A percentile compares a stretch with the other conserved stretches of the same genome.
Evolutionary conservation across 2,113 vertebrate genomes (phyloP).

Genomic region (Gadus chalcogrammus): DNA sequence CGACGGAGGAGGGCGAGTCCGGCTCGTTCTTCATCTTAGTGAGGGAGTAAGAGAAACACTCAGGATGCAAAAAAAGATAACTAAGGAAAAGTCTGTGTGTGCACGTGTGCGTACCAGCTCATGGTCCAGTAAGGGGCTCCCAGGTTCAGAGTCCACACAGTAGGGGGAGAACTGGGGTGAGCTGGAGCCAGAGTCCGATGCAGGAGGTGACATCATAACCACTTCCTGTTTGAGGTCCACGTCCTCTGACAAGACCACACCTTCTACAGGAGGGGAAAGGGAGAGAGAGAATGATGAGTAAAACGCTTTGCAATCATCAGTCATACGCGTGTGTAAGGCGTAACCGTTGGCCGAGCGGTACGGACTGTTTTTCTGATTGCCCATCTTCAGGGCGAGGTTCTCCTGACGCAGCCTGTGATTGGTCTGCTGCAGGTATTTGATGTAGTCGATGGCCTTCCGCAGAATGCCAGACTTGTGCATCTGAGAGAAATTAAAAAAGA

Average conservation of each 20-base stretch:
- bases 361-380: slow-evolving; percentile 94
- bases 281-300: background rate
- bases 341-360: slow-evolving; percentile 10
- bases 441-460: slow-evolving; percentile 96
- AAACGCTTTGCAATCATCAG: background rate
- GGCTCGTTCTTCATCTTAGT: slow-evolving; percentile 93
- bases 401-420: slow-evolving; percentile 97
- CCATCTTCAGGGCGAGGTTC: slow-evolving; percentile 92
- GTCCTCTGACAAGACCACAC: slow-evolving; percentile 66
- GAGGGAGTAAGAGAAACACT: background rate
- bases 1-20: slow-evolving; percentile 84
- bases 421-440: slow-evolving; percentile 93
- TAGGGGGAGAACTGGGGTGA: slow-evolving; percentile 94
- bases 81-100: background rate
- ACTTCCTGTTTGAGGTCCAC: slow-evolving; percentile 89
- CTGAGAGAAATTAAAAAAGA: slow-evolving; percentile 54
- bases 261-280: slow-evolving; percentile 44
- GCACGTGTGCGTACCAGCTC: slow-evolving; percentile 77
- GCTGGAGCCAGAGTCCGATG: slow-evolving; percentile 88
- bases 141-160: slow-evolving; percentile 93
- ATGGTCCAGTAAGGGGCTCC: slow-evolving; percentile 89
- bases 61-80: background rate
- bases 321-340: background rate
- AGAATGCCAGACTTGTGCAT: slow-evolving; percentile 97
- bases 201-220: slow-evolving; percentile 92